Evolutionary conservation across 2,888 invertebrate genomes (phyloP), one percentile per base, ranked within the genome.

Genomic region (Acleris emargana): DNA sequence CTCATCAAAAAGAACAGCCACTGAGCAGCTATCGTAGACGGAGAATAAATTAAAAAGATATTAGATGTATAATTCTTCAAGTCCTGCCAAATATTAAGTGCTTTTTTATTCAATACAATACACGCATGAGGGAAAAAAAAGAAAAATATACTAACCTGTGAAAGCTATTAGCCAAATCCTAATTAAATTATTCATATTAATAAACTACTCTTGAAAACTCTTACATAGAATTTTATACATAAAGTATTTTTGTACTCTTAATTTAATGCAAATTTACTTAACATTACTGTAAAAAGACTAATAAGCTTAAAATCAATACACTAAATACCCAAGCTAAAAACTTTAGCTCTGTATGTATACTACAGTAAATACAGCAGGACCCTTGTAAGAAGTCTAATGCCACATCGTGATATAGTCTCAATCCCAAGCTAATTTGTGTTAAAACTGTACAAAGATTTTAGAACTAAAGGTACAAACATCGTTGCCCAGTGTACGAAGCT

Each of bases 291-390:
- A 64, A n/a, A n/a, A n/a, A n/a, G n/a, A n/a, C n/a, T n/a, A n/a
- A 60, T 59, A 64, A 66, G 55, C 60, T 57, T 57, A 66, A 66
- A 66, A 66, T 66, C 66, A 61, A 66, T 66, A 66, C 60, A 60
- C 50, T 60, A n/a, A n/a, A n/a, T n/a, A n/a, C n/a, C n/a, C n/a
- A n/a, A n/a, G n/a, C n/a, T n/a, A 59, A 54, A 60, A 64, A 64
- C 50, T 59, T 54, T 58, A 45, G 17, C 47, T 42, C 18, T 17
- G 54, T 22, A 54, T 17, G 54, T 22, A 54, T 54, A 54, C 17
- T 54, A 25, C 32, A 22, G 22, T 17, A 28, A 32, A n/a, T n/a
- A 5, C 45, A 16, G 45, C 38, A 45, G 3, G 0, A 49, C 22
- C 17, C 38, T 25, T 3, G 17, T 18, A 5, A 28, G 25, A 53